A percentile compares a stretch with the other conserved stretches of the same genome.
Evolutionary conservation across 2,113 vertebrate genomes (phyloP).

Genomic region (Dromas ardeola): DNA sequence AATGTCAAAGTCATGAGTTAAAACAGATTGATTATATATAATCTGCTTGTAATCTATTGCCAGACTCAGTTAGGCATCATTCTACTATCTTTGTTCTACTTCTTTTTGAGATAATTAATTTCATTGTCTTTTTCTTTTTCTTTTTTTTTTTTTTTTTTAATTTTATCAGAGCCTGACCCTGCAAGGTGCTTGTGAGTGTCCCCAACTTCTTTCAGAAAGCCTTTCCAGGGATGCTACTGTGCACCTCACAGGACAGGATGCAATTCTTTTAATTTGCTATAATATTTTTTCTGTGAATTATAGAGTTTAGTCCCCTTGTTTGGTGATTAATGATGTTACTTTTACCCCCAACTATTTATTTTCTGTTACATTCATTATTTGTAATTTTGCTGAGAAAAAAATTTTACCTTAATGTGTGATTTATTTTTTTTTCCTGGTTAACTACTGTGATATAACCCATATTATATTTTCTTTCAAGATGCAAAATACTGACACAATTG

Average conservation of each 20-base stretch:
- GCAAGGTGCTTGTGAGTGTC: slow-evolving; percentile 40
- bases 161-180: slow-evolving; percentile 34
- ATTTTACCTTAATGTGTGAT: not conserved
- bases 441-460: not conserved
- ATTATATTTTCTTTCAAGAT: slow-evolving; percentile 5
- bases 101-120: not conserved
- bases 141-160: not conserved
- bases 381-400: not conserved
- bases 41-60: not conserved
- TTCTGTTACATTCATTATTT: not conserved
- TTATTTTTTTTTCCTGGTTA: not conserved
- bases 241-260: slow-evolving; percentile 57
- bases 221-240: slow-evolving; percentile 40
- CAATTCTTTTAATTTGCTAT: not conserved
- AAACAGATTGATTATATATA: not conserved
- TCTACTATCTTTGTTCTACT: not conserved
- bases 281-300: not conserved
- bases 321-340: not conserved
- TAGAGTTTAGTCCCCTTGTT: not conserved
- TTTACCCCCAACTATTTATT: not conserved
- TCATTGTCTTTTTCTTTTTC: not conserved
- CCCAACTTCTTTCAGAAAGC: slow-evolving; percentile 23
- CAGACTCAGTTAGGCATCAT: not conserved
- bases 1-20: not conserved
- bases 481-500: not conserved